Percentiles rank a stretch among this genome's conserved stretches.
Evolutionary conservation across 2,888 invertebrate species (phyloP).

Genomic region (Philopedon plagiatum): DNA sequence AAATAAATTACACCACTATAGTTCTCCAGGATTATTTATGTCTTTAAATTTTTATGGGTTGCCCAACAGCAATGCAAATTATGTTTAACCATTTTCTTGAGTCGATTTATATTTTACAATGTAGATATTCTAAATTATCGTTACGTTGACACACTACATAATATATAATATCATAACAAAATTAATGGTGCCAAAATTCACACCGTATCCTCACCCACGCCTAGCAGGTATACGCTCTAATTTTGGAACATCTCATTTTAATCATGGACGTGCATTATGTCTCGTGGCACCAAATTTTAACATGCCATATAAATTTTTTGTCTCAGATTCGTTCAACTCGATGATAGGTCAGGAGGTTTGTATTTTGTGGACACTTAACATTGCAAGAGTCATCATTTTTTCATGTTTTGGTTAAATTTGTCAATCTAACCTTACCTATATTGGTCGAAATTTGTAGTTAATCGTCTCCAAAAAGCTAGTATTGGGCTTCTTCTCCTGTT

Average conservation of each 20-base stretch:
- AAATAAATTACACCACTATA: too few relatives aligned
- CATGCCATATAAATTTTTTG: too few relatives aligned
- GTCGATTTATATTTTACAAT: constrained; percentile 7
- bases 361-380: too few relatives aligned
- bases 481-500: too few relatives aligned
- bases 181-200: constrained; percentile 29
- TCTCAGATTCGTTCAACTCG: too few relatives aligned
- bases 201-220: constrained; percentile 21
- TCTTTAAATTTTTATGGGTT: not conserved
- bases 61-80: not conserved
- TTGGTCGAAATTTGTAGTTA: too few relatives aligned
- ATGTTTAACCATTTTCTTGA: not conserved
- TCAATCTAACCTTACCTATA: too few relatives aligned
- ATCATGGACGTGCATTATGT: not conserved
- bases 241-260: constrained; percentile 21
- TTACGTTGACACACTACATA: constrained; percentile 18
- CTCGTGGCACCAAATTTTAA: not conserved
- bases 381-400: too few relatives aligned
- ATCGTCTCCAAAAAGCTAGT: too few relatives aligned
- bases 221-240: constrained; percentile 4
- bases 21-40: too few relatives aligned
- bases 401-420: too few relatives aligned
- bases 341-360: too few relatives aligned
- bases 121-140: constrained; percentile 1
- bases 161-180: constrained; percentile 15